Evolutionary conservation across 2,113 vertebrate genomes (phyloP), one percentile per base, ranked within the genome.

Genomic region (Daphoenositta chrysoptera): DNA sequence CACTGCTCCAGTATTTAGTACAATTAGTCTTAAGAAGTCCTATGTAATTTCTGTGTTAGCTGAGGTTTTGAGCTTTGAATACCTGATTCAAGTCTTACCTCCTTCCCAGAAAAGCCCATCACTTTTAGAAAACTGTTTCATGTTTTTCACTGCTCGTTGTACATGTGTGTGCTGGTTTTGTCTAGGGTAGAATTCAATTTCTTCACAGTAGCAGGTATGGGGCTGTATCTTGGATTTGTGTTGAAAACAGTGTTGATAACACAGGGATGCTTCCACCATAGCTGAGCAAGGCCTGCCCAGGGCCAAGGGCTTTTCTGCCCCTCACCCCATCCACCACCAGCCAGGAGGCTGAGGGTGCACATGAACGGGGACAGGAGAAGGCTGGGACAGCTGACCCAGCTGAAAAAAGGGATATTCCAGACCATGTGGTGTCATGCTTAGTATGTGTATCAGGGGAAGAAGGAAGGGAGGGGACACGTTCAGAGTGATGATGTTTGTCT

Each of bases 261-360:
- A 35, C 4, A 35, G 9, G 28, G 8, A 6, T 53, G 5, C 2
- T 35, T 61, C 42, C 21, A 8, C 40, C 13, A 8, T 9, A 40
- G 20, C 9, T 47, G n/a, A 53, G 30, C 13, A 75, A 6, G 17
- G 28, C 22, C 54, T 61, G 3, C 47, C 30, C 28, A 37, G 15
- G 53, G 28, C 23, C 15, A 45, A 82, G 53, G 19, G 16, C 24
- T 31, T 53, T 53, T 47, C 70, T n/a, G 19, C 8, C 24, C 11
- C 17, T 60, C 14, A 47, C n/a, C 30, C 47, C 20, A 73, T 2
- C 3, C 12, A 8, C 17, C 16, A 45, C n/a, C 14, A 61, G n/a
- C 0, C 0, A 60, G 30, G n/a, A 35, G n/a, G 17, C 47, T 68
- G 26, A 14, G 20, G 5, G 1, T 40, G 40, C n/a, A n/a, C 26